These are phyloP conservation scores for Spermophilus dauricus DNA, from an alignment of 2,113 vertebrate species.

Conservation along the genomic window DNA sequence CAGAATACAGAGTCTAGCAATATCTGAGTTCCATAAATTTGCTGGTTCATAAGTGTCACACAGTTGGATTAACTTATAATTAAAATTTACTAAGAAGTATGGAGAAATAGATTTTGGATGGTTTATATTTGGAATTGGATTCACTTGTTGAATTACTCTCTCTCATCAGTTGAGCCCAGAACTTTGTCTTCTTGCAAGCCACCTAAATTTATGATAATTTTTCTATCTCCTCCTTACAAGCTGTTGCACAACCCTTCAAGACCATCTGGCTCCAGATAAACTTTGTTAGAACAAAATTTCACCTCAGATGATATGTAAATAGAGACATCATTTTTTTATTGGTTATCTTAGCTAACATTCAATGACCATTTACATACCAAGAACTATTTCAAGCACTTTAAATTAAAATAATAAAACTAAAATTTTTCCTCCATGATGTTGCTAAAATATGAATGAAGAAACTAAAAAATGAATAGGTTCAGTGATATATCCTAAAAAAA, in stretches of 20 bases:
- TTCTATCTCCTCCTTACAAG: slow-evolving; percentile 36
- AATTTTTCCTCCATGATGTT: neutral
- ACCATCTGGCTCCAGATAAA: slow-evolving; percentile 67
- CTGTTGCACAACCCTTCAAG: slow-evolving; percentile 30
- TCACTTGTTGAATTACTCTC: neutral
- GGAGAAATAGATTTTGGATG: neutral
- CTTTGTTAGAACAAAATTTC: slow-evolving; percentile 59
- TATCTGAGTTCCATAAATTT: neutral
- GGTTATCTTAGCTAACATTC: slow-evolving; percentile 23
- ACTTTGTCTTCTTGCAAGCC: slow-evolving; percentile 33
- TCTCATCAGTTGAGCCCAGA: neutral
- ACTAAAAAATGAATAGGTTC: neutral
- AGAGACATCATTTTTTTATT: neutral
- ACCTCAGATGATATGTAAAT: slow-evolving; percentile 13
- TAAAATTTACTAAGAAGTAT: neutral
- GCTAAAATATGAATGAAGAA: neutral
- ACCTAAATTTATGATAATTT: slow-evolving; percentile 50
- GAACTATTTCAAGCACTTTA: neutral
- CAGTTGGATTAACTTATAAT: neutral
- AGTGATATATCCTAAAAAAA: neutral
- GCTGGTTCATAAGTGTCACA: neutral
- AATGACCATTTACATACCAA: neutral
- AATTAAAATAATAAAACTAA: neutral
- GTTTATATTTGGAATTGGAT: neutral
- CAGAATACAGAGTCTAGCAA: neutral